phyloP scores from a whole-genome alignment of 2,113 vertebrate genomes.

The Romanogobio albipinnatus region DNA sequence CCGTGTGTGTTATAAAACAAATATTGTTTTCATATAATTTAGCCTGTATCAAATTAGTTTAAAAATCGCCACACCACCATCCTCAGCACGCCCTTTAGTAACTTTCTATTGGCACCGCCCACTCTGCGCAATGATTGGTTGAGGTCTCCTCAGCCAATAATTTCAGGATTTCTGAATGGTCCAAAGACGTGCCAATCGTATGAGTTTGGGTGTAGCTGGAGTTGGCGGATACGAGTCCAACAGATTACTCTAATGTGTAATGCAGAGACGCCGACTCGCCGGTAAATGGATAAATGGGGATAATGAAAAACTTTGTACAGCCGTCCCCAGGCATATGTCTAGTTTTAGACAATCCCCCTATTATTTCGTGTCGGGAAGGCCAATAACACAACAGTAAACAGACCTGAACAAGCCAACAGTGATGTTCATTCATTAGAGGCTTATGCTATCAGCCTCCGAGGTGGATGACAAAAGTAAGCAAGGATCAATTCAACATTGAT shows the following conservation, averaged over 20 bases:
- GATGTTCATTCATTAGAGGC: neutral
- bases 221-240: slow-evolving; percentile 28
- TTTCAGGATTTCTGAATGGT: slow-evolving; percentile 45
- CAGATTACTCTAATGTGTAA: slow-evolving; percentile 20
- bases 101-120: slow-evolving; percentile 31
- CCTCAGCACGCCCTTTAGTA: slow-evolving; percentile 2
- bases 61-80: neutral
- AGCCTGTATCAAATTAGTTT: neutral
- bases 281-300: neutral
- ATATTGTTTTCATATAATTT: neutral
- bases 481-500: neutral
- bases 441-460: neutral
- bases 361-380: neutral
- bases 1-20: neutral
- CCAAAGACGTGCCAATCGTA: slow-evolving; percentile 60
- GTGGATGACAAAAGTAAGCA: neutral
- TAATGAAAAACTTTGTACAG: neutral
- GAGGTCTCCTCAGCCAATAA: slow-evolving; percentile 34
- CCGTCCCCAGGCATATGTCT: neutral
- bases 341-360: neutral
- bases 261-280: neutral
- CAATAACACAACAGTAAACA: slow-evolving; percentile 9
- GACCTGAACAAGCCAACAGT: neutral
- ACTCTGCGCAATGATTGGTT: slow-evolving; percentile 44
- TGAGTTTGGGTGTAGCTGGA: slow-evolving; percentile 55